Percentiles rank a stretch among this genome's conserved stretches.
phyloP scores from a whole-genome alignment of 2,888 invertebrate genomes.

The Aphidius colemani region DNA sequence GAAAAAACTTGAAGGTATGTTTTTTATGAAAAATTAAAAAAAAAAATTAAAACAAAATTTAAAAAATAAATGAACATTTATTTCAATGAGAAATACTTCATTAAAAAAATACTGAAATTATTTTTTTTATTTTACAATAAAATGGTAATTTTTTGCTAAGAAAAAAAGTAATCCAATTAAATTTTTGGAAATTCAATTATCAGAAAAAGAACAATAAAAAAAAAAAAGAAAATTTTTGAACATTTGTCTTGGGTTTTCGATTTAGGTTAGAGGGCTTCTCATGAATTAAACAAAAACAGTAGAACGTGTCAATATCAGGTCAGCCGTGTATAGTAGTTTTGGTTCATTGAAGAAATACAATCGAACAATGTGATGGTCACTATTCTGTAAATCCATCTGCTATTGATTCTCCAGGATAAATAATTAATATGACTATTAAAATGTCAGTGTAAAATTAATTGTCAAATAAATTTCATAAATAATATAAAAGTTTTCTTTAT shows the following conservation, averaged over 20 bases:
- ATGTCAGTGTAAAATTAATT: background rate
- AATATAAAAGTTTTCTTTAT: no score
- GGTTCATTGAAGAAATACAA: constrained; percentile 11
- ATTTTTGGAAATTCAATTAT: no score
- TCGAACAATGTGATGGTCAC: background rate
- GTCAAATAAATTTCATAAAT: no score
- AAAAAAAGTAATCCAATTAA: no score
- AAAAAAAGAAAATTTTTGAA: no score
- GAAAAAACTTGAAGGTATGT: background rate
- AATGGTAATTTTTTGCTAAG: no score
- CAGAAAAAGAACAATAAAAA: background rate
- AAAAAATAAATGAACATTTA: no score
- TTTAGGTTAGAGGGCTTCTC: no score
- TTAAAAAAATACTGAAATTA: no score
- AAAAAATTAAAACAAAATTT: background rate
- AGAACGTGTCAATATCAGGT: constrained; percentile 32
- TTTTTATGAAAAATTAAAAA: background rate
- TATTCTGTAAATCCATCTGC: background rate
- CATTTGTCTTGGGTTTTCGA: no score
- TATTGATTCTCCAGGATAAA: constrained; percentile 10
- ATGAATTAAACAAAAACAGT: constrained; percentile 4
- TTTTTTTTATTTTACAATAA: no score
- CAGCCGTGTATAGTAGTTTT: constrained; percentile 34
- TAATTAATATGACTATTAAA: background rate
- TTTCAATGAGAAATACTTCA: no score